These are phyloP conservation scores for Enteromius paludinosus DNA, from an alignment of 2,797 vertebrate genomes.

Conservation along the genomic window DNA sequence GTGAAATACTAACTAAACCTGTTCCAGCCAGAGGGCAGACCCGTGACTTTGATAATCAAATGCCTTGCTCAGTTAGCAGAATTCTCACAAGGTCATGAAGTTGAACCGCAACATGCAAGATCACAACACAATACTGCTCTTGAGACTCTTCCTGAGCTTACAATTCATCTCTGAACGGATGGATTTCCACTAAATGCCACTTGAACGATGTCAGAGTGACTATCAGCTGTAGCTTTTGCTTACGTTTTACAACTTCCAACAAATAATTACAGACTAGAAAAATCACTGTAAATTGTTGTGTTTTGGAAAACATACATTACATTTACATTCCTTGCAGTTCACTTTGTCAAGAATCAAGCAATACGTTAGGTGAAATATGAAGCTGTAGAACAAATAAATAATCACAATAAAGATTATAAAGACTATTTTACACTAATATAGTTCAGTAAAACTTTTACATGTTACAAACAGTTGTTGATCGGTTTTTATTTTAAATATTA, in stretches of 20 bases:
- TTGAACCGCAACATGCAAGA: not conserved
- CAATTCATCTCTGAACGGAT: not conserved
- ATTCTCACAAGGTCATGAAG: conserved; percentile 4
- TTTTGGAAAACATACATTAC: not conserved
- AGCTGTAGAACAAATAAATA: not conserved
- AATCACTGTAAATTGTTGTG: not conserved
- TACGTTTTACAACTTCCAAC: not conserved
- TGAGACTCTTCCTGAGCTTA: no score
- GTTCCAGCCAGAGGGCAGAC: not conserved
- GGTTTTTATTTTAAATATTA: not conserved
- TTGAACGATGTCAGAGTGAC: not conserved
- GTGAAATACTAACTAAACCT: not conserved
- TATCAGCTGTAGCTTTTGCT: not conserved
- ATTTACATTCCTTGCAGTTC: no score
- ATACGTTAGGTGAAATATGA: not conserved
- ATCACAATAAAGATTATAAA: no score
- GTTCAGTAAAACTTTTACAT: not conserved
- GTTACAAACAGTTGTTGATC: not conserved
- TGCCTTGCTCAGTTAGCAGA: not conserved
- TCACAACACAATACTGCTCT: not conserved
- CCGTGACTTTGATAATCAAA: conserved; percentile 18
- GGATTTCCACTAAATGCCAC: no score
- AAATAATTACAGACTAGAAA: no score
- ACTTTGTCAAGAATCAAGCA: not conserved
- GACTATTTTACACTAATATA: no score